Evolutionary conservation across 2,113 vertebrate species (phyloP).

Genomic region (Garra rufa): DNA sequence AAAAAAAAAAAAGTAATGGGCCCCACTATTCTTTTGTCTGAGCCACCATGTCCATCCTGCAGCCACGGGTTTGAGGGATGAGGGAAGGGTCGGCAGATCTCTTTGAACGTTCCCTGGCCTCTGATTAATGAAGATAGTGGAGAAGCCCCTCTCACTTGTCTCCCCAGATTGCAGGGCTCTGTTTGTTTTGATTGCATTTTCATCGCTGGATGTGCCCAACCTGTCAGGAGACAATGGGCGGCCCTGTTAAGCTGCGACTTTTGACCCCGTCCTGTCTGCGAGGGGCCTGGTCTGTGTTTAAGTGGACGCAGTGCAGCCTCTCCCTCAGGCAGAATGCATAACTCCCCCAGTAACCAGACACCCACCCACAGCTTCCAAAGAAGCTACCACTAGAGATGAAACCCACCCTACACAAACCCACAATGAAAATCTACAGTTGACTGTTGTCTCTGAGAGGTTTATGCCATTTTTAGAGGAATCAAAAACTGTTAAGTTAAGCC

Average conservation of each 20-base stretch:
- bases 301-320: constrained; percentile 78
- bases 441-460: constrained; percentile 43
- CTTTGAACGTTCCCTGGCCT: constrained; percentile 71
- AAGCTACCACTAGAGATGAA: constrained; percentile 48
- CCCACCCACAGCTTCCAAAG: constrained; percentile 60
- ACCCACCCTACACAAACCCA: constrained; percentile 47
- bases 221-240: constrained; percentile 76
- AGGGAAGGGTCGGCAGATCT: constrained; percentile 61
- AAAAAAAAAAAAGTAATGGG: constrained; percentile 30
- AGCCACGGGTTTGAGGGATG: constrained; percentile 67
- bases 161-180: constrained; percentile 66
- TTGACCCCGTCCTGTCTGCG: constrained; percentile 73
- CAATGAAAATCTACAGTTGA: constrained; percentile 41
- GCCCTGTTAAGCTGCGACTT: constrained; percentile 78
- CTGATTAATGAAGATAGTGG: constrained; percentile 79
- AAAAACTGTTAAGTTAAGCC: background rate
- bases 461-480: background rate
- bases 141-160: constrained; percentile 65
- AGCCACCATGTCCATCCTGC: constrained; percentile 74
- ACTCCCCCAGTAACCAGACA: constrained; percentile 74
- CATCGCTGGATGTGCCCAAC: constrained; percentile 77
- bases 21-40: constrained; percentile 70
- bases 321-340: constrained; percentile 72
- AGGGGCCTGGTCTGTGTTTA: constrained; percentile 71
- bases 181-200: constrained; percentile 84